phyloP scores from a whole-genome alignment of 1,140 invertebrate genomes.

The Melanaphis sacchari region DNA sequence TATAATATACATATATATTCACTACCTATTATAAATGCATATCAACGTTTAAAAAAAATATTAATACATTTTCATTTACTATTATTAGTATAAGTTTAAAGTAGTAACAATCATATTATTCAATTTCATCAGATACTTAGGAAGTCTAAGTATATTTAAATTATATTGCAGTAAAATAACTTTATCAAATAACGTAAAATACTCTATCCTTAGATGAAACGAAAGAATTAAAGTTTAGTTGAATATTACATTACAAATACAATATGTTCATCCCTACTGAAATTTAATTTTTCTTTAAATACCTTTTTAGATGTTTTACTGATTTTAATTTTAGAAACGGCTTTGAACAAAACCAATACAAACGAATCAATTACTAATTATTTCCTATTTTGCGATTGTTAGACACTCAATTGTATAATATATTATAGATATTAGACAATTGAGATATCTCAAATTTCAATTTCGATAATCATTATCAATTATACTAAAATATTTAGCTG shows the following conservation, averaged over 20 bases:
- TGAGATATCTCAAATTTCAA: not conserved
- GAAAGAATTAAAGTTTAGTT: not conserved
- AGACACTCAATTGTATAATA: not conserved
- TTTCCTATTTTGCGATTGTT: not conserved
- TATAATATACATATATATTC: not conserved
- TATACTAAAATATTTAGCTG: not conserved
- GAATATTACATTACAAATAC: not conserved
- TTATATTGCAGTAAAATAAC: not conserved
- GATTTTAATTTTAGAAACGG: not conserved
- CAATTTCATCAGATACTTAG: not conserved
- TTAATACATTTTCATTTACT: not conserved
- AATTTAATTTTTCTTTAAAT: not conserved
- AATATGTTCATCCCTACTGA: not conserved
- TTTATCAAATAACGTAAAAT: not conserved
- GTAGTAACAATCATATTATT: not conserved
- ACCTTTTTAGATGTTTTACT: not conserved
- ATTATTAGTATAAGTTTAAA: not conserved
- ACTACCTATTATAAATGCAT: not conserved
- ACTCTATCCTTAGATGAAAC: not conserved
- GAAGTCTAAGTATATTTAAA: not conserved
- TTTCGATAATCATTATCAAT: not conserved
- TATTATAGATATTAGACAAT: not conserved
- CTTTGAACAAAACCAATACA: not conserved
- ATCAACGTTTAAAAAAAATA: not conserved
- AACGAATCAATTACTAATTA: not conserved